Base-by-base conservation (phyloP, 2,797 vertebrate genomes). In the Poecile montanus region DNA sequence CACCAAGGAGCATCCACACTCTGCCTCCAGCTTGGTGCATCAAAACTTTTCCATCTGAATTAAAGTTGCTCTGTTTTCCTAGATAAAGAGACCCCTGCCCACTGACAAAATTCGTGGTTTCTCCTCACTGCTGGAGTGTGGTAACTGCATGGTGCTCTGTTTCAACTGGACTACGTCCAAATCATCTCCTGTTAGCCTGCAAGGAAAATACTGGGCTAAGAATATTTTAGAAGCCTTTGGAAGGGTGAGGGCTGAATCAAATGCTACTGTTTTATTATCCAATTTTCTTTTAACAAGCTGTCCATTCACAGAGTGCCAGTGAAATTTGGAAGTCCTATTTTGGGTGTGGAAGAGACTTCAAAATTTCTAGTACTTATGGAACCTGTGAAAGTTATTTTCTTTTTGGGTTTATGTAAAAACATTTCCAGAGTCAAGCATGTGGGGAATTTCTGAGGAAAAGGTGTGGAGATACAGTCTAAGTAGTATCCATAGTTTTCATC, bases 331-430 rank as follows among this genome's bases (percentile, higher is more conserved):
- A 92, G 76, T 88, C 40, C 29, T 89, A 27, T 80, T 92, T 92
- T 84, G 58, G 40, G 23, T 80, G 73, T 87, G 50, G 81, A 90
- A 87, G 81, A 87, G 74, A 73, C 44, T 68, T 80, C 5, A 2
- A 70, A 87, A 85, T 74, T 86, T 83, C 65, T 90, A 32, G 54
- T 91, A 85, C 61, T 70, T 88, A 50, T 23, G 45, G 74, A 91
- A 92, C 73, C 70, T 68, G 36, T 87, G 74, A 73, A 89, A 94
- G 89, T 70, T 85, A 61, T 76, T 85, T 95, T 87, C 70, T 93
- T 13, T 84, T 88, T 40, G 34, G 21, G 19, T 78, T 95, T 89
- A 51, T 2, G 2, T 68, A 78, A 91, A 89, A 78, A 40, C 22
- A 45, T 56, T 82, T 47, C 45, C 75, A 85, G 53, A 76, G 74